Conservation (phyloP, 2,888 invertebrate species). For the Drosophila picticornis region DNA sequence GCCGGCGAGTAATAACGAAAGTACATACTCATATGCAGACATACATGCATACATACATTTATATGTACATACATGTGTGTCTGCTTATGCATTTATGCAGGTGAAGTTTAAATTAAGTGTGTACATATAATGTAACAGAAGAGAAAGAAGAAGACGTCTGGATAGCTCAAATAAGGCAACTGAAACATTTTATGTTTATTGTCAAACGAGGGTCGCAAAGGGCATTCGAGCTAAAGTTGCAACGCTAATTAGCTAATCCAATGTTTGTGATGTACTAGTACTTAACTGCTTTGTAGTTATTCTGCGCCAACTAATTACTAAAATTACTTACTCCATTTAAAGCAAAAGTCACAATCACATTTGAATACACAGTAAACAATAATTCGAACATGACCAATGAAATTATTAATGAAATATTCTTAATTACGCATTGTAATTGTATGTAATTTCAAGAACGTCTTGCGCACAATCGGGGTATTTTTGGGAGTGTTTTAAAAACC, state of each 20-base stretch:
- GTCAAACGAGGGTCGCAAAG: constrained; percentile 5
- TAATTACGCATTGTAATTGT: not conserved
- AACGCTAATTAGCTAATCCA: not conserved
- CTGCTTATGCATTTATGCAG: constrained; percentile 6
- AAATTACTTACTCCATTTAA: not conserved
- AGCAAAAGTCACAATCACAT: not conserved
- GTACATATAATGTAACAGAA: constrained; percentile 6
- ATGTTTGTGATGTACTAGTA: not conserved
- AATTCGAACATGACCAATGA: not conserved
- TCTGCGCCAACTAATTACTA: not conserved
- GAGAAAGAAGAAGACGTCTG: not conserved
- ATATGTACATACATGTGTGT: not conserved
- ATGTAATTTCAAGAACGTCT: not conserved
- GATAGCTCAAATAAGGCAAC: not conserved
- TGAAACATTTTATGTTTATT: constrained; percentile 3
- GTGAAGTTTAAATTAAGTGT: constrained; percentile 5
- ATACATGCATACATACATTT: not conserved
- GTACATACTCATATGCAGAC: not conserved
- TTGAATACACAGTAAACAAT: not conserved
- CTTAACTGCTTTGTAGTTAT: not conserved
- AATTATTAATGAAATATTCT: not conserved
- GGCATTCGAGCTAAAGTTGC: not conserved
- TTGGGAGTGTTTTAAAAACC: not conserved
- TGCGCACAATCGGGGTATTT: not conserved
- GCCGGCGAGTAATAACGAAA: constrained; percentile 21